Base-by-base conservation (phyloP, 2,113 vertebrate genomes). In the Salvelinus sp. region DNA sequence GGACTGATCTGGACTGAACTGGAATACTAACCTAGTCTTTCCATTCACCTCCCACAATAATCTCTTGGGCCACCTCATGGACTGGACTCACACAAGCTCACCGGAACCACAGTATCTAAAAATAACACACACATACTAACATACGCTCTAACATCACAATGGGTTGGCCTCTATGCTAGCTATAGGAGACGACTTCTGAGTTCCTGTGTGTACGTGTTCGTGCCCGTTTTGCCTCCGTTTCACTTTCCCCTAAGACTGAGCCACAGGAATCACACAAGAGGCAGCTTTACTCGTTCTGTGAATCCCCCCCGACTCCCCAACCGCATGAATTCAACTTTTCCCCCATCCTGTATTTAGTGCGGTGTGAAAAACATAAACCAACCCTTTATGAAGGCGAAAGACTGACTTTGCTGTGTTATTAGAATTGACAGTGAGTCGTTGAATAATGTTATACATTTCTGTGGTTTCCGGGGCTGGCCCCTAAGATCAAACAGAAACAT, bases 381-480 rank as follows among this genome's bases (percentile, higher is more conserved):
- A 18, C 73, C 73, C 75, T 83, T 77, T 72, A 79, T 83, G 74
- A 70, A 77, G 50, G 14, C 50, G 62, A 75, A 71, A 81, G 81
- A 22, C 48, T 73, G 80, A 22, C 48, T 74, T 79, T 44, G 70
- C 76, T 71, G 83, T 79, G 65, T 64, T 72, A 79, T 77, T 73
- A n/a, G 27, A 69, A 82, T 80, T 80, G 80, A 87, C 81, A 80
- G 79, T 54, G 50, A 54, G 16, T 76, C 78, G 57, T 74, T 84
- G 81, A 88, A 88, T 85, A 85, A 84, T 86, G 84, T 78, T 65
- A 67, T 74, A 85, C 86, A 85, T 85, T 80, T 60, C 69, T 58
- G 65, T 27, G 57, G 78, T 83, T 92, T 87, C 81, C 77, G 71
- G 64, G 76, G 81, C 44, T 47, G 74, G 76, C 54, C 73, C 69